A percentile compares a stretch with the other conserved stretches of the same genome.
phyloP scores from a whole-genome alignment of 2,888 invertebrate species.

The Tachina grossa region DNA sequence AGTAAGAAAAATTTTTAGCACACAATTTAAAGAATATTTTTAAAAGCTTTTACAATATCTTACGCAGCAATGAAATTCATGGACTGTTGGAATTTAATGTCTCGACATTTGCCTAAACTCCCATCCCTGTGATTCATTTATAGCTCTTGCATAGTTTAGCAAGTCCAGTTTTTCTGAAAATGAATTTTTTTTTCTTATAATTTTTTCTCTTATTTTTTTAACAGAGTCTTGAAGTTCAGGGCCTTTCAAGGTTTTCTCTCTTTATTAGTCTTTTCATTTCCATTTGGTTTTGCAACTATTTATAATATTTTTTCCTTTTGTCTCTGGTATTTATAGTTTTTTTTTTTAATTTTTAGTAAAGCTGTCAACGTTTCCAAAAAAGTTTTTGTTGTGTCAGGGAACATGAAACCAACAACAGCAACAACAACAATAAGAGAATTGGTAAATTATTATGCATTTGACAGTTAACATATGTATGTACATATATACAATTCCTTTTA shows the following conservation, averaged over 20 bases:
- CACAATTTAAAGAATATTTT: too few species aligned
- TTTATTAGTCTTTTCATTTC: slow-evolving; percentile 19
- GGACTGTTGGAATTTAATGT: too few species aligned
- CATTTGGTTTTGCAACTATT: slow-evolving; percentile 20
- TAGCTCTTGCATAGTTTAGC: too few species aligned
- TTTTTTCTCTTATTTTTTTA: neutral
- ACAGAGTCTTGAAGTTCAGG: slow-evolving; percentile 30
- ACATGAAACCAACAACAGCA: slow-evolving; percentile 12
- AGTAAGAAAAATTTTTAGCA: too few species aligned
- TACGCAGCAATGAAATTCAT: too few species aligned
- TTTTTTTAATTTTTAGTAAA: neutral
- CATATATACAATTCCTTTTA: slow-evolving; percentile 45
- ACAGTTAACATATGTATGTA: slow-evolving; percentile 61
- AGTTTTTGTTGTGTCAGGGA: neutral
- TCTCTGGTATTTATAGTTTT: neutral
- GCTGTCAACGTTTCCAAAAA: slow-evolving; percentile 30
- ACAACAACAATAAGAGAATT: slow-evolving; percentile 14
- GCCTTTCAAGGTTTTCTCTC: slow-evolving; percentile 39
- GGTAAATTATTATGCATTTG: slow-evolving; percentile 47
- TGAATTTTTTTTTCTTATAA: neutral
- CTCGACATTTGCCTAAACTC: too few species aligned
- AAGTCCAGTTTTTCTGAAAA: neutral
- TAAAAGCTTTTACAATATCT: too few species aligned
- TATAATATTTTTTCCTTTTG: neutral
- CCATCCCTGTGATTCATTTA: too few species aligned